These are phyloP conservation scores for Cyprinodon brontotheroides DNA, from an alignment of 2,113 vertebrate genomes.

Conservation along the genomic window DNA sequence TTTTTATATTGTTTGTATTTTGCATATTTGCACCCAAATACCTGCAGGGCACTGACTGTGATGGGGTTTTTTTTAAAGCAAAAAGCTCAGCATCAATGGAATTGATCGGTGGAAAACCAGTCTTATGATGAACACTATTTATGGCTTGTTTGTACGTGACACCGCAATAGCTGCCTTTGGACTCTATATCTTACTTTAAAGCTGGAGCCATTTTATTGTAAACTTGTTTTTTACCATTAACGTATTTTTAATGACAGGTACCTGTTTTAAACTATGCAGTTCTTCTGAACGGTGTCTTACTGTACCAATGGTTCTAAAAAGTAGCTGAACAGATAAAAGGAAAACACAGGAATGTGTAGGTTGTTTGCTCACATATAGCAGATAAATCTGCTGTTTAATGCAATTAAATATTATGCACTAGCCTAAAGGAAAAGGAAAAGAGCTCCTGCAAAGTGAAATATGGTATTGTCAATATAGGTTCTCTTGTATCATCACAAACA, in stretches of 20 bases:
- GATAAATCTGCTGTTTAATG: background rate
- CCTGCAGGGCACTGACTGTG: constrained; percentile 2
- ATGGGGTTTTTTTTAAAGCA: constrained; percentile 16
- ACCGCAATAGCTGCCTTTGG: constrained; percentile 14
- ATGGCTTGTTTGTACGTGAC: constrained; percentile 56
- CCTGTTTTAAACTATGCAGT: background rate
- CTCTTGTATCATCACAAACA: background rate
- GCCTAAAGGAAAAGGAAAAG: background rate
- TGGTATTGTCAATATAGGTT: constrained; percentile 6
- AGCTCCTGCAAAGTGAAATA: constrained; percentile 11
- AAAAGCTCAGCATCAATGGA: constrained; percentile 47
- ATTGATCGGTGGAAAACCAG: constrained; percentile 69
- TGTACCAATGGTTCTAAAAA: background rate
- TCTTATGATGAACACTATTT: constrained; percentile 67
- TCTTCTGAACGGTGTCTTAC: background rate
- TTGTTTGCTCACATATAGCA: background rate
- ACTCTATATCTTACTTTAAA: constrained; percentile 15
- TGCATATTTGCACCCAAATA: constrained; percentile 22
- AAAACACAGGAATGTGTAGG: background rate
- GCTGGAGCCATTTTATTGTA: background rate
- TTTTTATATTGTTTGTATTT: background rate
- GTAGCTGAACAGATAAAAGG: background rate
- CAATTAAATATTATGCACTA: background rate
- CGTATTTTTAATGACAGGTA: background rate
- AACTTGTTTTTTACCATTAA: fast-evolving